A percentile compares a stretch with the other conserved stretches of the same genome.
Conservation (phyloP, 2,797 vertebrate species). For the Coreius guichenoti region DNA sequence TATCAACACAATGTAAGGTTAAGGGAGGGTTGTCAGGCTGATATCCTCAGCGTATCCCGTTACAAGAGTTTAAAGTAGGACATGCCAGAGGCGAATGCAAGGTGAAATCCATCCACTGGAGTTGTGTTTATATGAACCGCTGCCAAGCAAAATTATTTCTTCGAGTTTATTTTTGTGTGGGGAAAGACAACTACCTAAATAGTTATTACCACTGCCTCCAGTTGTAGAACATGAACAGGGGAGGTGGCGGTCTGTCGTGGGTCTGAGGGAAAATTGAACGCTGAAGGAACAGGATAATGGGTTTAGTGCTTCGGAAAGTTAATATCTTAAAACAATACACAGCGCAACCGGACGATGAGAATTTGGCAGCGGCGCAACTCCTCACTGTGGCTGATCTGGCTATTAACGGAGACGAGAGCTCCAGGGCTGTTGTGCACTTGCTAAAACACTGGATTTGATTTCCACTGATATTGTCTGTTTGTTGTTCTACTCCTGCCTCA, state of each 20-base stretch:
- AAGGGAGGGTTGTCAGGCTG: slow-evolving; percentile 19
- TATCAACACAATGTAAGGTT: slow-evolving; percentile 41
- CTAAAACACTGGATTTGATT: slow-evolving; percentile 64
- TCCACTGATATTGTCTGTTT: slow-evolving; percentile 70
- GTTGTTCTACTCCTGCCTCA: slow-evolving; percentile 66
- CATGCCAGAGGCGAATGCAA: slow-evolving; percentile 66
- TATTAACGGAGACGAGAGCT: slow-evolving; percentile 45
- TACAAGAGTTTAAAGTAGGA: slow-evolving; percentile 63
- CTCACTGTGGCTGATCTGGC: slow-evolving; percentile 63
- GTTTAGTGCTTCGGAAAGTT: slow-evolving; percentile 75
- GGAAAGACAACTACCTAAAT: slow-evolving; percentile 75
- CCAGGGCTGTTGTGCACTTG: slow-evolving; percentile 68
- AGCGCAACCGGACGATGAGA: slow-evolving; percentile 73
- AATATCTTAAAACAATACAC: slow-evolving; percentile 81
- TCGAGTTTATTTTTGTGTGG: slow-evolving; percentile 77
- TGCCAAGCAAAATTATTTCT: slow-evolving; percentile 72
- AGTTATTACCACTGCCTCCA: slow-evolving; percentile 65
- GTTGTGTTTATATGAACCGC: slow-evolving; percentile 73
- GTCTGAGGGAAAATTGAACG: slow-evolving; percentile 5
- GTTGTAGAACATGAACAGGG: slow-evolving; percentile 73
- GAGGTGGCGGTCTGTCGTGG: slow-evolving; percentile 22
- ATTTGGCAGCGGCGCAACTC: slow-evolving; percentile 71
- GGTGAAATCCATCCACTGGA: slow-evolving; percentile 73
- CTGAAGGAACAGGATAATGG: slow-evolving; percentile 61
- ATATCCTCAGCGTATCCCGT: slow-evolving; percentile 33